Conservation (phyloP, 2,113 vertebrate species). For the Cairina moschata region DNA sequence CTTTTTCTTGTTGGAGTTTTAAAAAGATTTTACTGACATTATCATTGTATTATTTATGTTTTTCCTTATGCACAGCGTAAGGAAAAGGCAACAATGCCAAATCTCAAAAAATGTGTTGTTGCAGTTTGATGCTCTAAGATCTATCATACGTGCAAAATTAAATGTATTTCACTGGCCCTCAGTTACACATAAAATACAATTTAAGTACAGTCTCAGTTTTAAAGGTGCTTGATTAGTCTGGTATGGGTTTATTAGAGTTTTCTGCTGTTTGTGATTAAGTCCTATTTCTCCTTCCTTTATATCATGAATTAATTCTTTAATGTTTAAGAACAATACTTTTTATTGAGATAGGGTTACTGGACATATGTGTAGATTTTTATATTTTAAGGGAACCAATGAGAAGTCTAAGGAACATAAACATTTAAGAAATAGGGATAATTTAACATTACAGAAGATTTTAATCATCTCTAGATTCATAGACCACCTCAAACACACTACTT, state of each 20-base stretch:
- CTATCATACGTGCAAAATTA: neutral
- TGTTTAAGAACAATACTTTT: neutral
- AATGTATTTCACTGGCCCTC: neutral
- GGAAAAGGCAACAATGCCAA: neutral
- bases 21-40: neutral
- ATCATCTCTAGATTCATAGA: neutral
- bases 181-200: neutral
- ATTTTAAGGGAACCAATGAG: neutral
- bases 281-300: neutral
- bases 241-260: neutral
- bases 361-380: neutral
- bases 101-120: neutral
- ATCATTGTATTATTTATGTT: neutral
- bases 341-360: neutral
- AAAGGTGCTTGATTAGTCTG: neutral
- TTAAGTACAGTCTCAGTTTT: neutral
- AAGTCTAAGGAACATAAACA: neutral
- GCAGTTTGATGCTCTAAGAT: neutral
- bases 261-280: neutral
- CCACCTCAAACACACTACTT: neutral
- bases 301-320: neutral
- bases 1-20: neutral
- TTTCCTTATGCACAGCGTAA: neutral
- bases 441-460: neutral
- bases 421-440: neutral